Conservation (phyloP, 2,888 invertebrate species). For the Eristalis tenax region DNA sequence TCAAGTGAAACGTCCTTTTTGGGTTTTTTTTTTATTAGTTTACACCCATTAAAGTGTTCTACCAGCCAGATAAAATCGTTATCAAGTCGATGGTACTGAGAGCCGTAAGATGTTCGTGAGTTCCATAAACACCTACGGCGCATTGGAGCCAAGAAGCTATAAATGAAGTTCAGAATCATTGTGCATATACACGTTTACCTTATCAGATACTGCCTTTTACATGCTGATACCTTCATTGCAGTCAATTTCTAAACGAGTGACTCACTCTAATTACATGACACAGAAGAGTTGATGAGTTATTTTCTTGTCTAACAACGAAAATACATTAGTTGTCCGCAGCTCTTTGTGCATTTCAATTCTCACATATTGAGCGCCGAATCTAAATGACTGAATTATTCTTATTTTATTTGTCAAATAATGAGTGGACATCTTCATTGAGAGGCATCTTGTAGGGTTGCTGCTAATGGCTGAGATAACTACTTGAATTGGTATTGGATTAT, state of each 20-base stretch:
- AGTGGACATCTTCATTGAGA: constrained; percentile 38
- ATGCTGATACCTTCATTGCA: constrained; percentile 18
- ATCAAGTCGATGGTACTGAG: constrained; percentile 38
- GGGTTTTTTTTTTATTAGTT: constrained; percentile 64
- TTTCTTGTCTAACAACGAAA: constrained; percentile 53
- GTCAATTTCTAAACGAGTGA: constrained; percentile 40
- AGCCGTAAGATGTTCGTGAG: constrained; percentile 32
- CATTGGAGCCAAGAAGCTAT: constrained; percentile 15
- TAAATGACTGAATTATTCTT: constrained; percentile 36
- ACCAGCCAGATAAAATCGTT: constrained; percentile 59
- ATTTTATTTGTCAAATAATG: constrained; percentile 25
- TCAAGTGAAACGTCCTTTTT: constrained; percentile 67
- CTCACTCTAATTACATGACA: constrained; percentile 50
- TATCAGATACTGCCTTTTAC: constrained; percentile 53
- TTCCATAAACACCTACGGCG: constrained; percentile 46
- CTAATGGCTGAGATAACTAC: constrained; percentile 24
- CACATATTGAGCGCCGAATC: constrained; percentile 30
- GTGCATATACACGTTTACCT: neutral
- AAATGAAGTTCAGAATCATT: constrained; percentile 33
- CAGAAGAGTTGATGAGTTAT: constrained; percentile 18
- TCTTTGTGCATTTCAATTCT: constrained; percentile 33
- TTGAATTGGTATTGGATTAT: constrained; percentile 31
- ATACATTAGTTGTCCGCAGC: constrained; percentile 45
- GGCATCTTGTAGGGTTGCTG: neutral
- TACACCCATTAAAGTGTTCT: constrained; percentile 67